Conservation (phyloP, 2,797 vertebrate species). For the Silurus aristotelis region DNA sequence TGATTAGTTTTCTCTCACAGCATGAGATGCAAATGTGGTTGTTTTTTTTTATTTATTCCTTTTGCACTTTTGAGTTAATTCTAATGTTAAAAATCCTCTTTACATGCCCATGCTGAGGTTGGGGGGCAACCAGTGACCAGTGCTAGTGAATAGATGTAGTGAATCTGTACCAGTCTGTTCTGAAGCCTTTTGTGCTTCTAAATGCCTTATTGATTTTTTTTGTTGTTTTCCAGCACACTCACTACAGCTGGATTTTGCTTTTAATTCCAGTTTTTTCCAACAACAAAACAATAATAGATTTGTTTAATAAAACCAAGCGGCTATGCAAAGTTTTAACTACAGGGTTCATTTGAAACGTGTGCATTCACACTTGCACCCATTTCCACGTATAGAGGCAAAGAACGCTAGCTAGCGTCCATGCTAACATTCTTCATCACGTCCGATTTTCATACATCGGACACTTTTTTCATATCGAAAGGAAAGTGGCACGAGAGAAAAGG, state of each 20-base stretch:
- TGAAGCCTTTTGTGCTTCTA: neutral
- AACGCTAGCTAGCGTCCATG: slow-evolving; percentile 13
- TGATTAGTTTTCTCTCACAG: neutral
- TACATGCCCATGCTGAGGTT: neutral
- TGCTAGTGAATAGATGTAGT: neutral
- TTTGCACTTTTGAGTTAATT: neutral
- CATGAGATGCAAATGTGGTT: neutral
- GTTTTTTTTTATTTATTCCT: too few relatives aligned
- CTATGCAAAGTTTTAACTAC: neutral
- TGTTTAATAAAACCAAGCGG: neutral
- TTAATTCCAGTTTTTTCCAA: too few relatives aligned
- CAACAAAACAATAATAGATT: neutral
- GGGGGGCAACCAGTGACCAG: neutral
- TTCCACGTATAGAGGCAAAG: neutral
- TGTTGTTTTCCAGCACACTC: too few relatives aligned
- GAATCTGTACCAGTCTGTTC: slow-evolving; percentile 3
- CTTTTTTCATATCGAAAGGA: neutral
- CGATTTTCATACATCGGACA: neutral
- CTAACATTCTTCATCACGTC: neutral
- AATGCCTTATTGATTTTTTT: neutral
- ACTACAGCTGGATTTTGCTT: neutral
- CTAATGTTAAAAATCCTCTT: too few relatives aligned
- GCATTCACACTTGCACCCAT: neutral
- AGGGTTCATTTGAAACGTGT: too few relatives aligned
- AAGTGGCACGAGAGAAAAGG: too few relatives aligned